A percentile compares a stretch with the other conserved stretches of the same genome.
Conservation (phyloP, 1,140 invertebrate species). For the Panagrolaimus sp. region DNA sequence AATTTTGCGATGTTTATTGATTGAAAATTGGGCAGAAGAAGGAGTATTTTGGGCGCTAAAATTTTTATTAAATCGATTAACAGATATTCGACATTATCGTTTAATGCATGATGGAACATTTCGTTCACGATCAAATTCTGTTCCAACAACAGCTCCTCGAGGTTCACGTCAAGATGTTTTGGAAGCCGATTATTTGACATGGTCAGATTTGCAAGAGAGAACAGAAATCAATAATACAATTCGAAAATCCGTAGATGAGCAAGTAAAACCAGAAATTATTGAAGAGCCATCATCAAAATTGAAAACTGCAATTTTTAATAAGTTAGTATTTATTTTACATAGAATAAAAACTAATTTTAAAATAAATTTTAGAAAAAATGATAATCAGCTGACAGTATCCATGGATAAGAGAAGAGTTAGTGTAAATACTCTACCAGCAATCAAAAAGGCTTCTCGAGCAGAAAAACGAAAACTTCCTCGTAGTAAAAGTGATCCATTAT, state of each 20-base stretch:
- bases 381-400: neutral
- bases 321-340: neutral
- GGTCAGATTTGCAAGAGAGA: slow-evolving; percentile 53
- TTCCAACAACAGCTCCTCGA: slow-evolving; percentile 31
- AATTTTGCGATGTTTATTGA: slow-evolving; percentile 88
- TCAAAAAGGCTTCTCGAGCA: slow-evolving; percentile 28
- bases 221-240: slow-evolving; percentile 19
- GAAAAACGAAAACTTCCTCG: slow-evolving; percentile 1
- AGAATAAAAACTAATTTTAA: neutral
- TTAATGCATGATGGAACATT: slow-evolving; percentile 37
- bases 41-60: slow-evolving; percentile 94
- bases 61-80: slow-evolving; percentile 65
- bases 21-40: slow-evolving; percentile 93
- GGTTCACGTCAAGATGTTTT: slow-evolving; percentile 39
- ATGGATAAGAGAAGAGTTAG: slow-evolving; percentile 35
- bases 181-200: slow-evolving; percentile 46
- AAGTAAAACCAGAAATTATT: slow-evolving; percentile 12
- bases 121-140: slow-evolving; percentile 47
- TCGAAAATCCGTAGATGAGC: neutral
- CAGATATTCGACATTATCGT: slow-evolving; percentile 57
- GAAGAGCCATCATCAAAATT: slow-evolving; percentile 2
- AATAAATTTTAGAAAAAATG: neutral
- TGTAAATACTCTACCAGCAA: slow-evolving; percentile 43
- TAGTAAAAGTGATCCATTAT: slow-evolving; percentile 32
- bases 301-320: slow-evolving; percentile 17